A percentile compares a stretch with the other conserved stretches of the same genome.
Evolutionary conservation across 2,797 vertebrate genomes (phyloP).

Genomic region (Eulemur mongoz): DNA sequence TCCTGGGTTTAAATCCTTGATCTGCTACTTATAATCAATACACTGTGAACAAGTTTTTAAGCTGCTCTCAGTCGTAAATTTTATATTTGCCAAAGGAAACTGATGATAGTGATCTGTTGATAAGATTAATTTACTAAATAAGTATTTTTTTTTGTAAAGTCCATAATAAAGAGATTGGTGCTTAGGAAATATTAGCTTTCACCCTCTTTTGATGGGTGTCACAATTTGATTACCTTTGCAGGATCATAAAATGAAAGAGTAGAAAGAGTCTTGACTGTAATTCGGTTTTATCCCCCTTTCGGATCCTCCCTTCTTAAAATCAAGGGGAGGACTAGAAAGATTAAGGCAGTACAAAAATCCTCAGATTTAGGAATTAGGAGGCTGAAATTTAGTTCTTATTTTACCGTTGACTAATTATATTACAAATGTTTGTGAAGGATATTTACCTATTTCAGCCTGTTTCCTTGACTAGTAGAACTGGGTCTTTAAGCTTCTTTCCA

Average conservation of each 20-base stretch:
- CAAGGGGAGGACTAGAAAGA: not conserved
- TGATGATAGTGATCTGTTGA: not conserved
- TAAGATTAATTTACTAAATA: not conserved
- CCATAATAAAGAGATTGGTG: not conserved
- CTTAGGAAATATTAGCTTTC: not conserved
- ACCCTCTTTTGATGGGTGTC: not conserved
- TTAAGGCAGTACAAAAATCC: not conserved
- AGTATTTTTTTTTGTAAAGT: not conserved
- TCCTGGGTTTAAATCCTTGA: not conserved
- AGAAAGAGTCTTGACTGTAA: not conserved
- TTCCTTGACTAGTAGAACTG: not conserved
- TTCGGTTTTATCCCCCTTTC: not conserved
- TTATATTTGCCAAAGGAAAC: not conserved
- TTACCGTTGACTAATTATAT: not conserved
- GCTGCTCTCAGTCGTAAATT: not conserved
- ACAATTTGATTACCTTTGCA: not conserved
- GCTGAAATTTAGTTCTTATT: not conserved
- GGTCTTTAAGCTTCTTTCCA: not conserved
- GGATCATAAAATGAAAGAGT: not conserved
- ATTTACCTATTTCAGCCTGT: not conserved
- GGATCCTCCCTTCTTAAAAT: not conserved
- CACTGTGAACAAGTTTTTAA: not conserved
- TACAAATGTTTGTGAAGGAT: not conserved
- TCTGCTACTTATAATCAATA: not conserved
- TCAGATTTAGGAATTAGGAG: not conserved